These are phyloP conservation scores for Sarcophaga subvicina DNA, from an alignment of 2,888 invertebrate species.

Conservation along the genomic window DNA sequence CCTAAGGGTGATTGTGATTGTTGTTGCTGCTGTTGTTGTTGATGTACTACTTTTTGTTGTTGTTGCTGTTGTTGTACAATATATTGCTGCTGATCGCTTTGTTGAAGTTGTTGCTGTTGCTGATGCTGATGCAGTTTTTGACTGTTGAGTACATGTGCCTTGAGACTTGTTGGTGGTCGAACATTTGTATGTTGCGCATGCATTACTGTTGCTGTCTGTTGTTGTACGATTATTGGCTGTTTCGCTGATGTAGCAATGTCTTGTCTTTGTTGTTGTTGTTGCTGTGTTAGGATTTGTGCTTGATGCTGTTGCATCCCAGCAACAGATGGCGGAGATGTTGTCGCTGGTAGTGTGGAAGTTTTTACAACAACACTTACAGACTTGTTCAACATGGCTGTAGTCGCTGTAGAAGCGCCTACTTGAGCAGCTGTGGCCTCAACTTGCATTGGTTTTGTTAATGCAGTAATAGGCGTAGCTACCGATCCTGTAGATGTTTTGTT, in stretches of 20 bases:
- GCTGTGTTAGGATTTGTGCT: conserved; percentile 51
- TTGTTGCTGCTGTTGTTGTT: conserved; percentile 53
- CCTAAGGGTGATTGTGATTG: conserved; percentile 29
- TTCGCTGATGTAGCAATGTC: conserved; percentile 70
- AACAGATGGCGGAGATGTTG: conserved; percentile 64
- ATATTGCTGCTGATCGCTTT: conserved; percentile 48
- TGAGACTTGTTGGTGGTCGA: conserved; percentile 83
- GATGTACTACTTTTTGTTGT: conserved; percentile 68
- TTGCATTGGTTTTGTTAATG: conserved; percentile 74
- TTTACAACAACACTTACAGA: conserved; percentile 79
- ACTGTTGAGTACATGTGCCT: conserved; percentile 85
- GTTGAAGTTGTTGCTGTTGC: conserved; percentile 11
- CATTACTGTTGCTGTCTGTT: conserved; percentile 76
- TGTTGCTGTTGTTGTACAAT: conserved; percentile 63
- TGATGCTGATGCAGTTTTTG: conserved; percentile 78
- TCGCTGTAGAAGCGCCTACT: conserved; percentile 65
- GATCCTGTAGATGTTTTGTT: conserved; percentile 47
- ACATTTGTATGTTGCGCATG: conserved; percentile 80
- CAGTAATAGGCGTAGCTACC: conserved; percentile 73
- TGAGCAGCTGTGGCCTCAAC: conserved; percentile 71
- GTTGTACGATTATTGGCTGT: conserved; percentile 76
- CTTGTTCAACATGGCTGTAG: conserved; percentile 74
- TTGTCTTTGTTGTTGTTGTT: conserved; percentile 65
- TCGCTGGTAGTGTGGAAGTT: conserved; percentile 69
- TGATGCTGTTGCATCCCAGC: conserved; percentile 41